Conservation (phyloP, 64 coral and sea anemone species). For the Pachyseris speciosa region DNA sequence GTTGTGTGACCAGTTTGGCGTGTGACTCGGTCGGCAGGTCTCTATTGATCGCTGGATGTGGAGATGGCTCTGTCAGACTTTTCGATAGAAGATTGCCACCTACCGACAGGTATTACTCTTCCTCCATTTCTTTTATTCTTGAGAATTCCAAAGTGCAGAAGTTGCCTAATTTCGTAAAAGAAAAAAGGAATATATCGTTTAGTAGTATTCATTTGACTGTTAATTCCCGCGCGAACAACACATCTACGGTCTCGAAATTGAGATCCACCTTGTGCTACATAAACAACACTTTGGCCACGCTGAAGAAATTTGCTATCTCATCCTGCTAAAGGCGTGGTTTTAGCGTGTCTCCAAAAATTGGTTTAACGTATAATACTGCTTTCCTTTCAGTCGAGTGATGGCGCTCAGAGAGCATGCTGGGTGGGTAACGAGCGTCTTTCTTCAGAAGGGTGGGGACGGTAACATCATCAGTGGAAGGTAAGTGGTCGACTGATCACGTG, state of each 20-base stretch:
- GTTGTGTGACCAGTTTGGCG: conserved; percentile 91
- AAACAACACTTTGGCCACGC: too few species aligned
- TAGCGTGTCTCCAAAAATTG: too few species aligned
- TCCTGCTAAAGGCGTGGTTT: too few species aligned
- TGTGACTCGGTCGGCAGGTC: conserved; percentile 97
- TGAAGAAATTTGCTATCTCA: too few species aligned
- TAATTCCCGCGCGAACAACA: too few species aligned
- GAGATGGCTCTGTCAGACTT: conserved; percentile 90
- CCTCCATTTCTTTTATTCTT: background rate
- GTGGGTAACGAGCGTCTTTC: conserved; percentile 92
- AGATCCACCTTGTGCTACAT: too few species aligned
- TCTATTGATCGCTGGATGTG: conserved; percentile 91
- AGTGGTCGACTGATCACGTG: background rate
- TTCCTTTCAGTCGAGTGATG: conserved; percentile 87
- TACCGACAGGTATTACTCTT: conserved; percentile 67
- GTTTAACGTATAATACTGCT: background rate
- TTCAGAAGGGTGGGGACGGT: conserved; percentile 88
- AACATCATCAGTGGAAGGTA: conserved; percentile 98
- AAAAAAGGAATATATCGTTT: background rate
- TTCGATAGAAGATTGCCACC: conserved; percentile 92
- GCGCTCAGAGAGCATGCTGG: conserved; percentile 89
- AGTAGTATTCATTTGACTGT: too few species aligned
- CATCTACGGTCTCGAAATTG: too few species aligned
- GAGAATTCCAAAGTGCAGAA: too few species aligned
- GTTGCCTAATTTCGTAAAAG: too few species aligned